Evolutionary conservation across 2,888 invertebrate genomes (phyloP).

Genomic region (Andrena fulva): DNA sequence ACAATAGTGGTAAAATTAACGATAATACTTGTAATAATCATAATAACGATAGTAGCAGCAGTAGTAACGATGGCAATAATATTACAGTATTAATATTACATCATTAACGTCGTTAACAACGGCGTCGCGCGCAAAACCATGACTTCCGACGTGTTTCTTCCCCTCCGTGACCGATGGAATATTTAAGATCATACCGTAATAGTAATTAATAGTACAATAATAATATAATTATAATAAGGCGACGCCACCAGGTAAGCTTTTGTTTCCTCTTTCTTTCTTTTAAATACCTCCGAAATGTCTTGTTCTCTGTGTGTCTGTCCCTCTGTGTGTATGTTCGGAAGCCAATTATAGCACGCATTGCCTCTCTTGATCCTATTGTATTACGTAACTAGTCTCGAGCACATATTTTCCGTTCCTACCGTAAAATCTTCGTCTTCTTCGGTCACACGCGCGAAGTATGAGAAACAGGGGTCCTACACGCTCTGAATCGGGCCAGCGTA

Average conservation of each 20-base stretch:
- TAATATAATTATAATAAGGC: slow-evolving; percentile 62
- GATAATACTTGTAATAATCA: slow-evolving; percentile 77
- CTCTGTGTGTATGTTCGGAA: slow-evolving; percentile 62
- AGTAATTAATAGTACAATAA: slow-evolving; percentile 35
- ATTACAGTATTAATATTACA: slow-evolving; percentile 75
- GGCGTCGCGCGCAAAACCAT: slow-evolving; percentile 69
- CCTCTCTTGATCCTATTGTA: slow-evolving; percentile 68
- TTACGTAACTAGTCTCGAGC: slow-evolving; percentile 72
- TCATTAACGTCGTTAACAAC: slow-evolving; percentile 72
- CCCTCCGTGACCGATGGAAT: slow-evolving; percentile 65
- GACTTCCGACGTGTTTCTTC: slow-evolving; percentile 64
- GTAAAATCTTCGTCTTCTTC: slow-evolving; percentile 60
- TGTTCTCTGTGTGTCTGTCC: slow-evolving; percentile 45
- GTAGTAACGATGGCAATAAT: slow-evolving; percentile 75
- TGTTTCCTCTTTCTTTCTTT: slow-evolving; percentile 2
- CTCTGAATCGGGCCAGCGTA: slow-evolving; percentile 56
- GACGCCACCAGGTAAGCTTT: slow-evolving; percentile 68
- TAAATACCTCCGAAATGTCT: slow-evolving; percentile 48
- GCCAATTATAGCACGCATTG: slow-evolving; percentile 71
- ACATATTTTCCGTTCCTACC: slow-evolving; percentile 68
- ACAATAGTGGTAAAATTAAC: slow-evolving; percentile 79
- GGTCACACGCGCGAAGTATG: slow-evolving; percentile 70
- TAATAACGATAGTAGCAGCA: slow-evolving; percentile 75
- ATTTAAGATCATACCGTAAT: slow-evolving; percentile 57
- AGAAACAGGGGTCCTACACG: slow-evolving; percentile 66